Conservation (phyloP, 2,797 vertebrate genomes). For the Thaleichthys pacificus region DNA sequence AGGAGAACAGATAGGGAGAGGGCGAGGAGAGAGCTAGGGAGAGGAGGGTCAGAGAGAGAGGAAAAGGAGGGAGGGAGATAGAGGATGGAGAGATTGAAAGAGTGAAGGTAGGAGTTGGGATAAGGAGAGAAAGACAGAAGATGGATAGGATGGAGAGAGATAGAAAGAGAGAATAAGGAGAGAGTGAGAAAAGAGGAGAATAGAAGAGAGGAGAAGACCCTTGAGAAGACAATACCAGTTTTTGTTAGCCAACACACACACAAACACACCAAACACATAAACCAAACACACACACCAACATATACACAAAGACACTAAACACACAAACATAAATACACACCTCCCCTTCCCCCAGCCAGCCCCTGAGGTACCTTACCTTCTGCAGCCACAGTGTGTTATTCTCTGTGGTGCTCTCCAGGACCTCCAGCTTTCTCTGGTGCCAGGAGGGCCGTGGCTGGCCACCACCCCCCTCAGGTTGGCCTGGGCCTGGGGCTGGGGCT, state of each 20-base stretch:
- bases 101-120: background rate
- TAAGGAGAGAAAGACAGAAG: background rate
- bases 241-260: too few relatives aligned
- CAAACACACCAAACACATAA: too few relatives aligned
- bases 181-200: background rate
- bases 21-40: background rate
- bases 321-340: too few relatives aligned
- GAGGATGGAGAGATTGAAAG: background rate
- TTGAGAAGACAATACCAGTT: too few relatives aligned
- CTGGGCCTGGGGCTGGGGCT: slow-evolving; percentile 21
- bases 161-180: background rate
- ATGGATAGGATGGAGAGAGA: background rate
- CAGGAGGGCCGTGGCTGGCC: slow-evolving; percentile 63
- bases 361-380: slow-evolving; percentile 69
- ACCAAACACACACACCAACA: too few relatives aligned
- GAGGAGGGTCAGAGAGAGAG: background rate
- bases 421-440: slow-evolving; percentile 76
- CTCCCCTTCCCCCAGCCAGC: too few relatives aligned
- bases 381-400: slow-evolving; percentile 85
- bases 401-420: slow-evolving; percentile 77
- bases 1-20: background rate
- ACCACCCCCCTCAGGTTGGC: slow-evolving; percentile 39
- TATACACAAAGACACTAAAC: too few relatives aligned
- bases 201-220: background rate
- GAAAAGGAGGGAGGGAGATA: background rate